A percentile compares a stretch with the other conserved stretches of the same genome.
Conservation (phyloP, 2,113 vertebrate species). For the Salvator merianae region DNA sequence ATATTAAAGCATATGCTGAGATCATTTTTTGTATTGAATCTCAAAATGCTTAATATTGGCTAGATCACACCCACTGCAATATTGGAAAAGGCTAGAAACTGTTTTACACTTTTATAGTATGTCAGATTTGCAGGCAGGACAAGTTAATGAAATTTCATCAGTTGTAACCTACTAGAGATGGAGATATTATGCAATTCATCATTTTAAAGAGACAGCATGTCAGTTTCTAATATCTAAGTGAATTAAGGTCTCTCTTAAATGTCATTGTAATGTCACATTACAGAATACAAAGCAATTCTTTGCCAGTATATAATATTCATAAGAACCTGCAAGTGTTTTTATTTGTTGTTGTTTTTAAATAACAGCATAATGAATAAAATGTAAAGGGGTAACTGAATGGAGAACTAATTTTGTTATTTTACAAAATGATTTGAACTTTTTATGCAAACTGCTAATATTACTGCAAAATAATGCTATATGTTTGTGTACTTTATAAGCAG, state of each 20-base stretch:
- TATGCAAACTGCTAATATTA: background rate
- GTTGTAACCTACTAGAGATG: background rate
- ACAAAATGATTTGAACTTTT: conserved; percentile 24
- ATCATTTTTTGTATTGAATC: background rate
- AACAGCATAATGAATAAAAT: background rate
- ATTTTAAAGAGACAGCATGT: background rate
- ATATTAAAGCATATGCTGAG: background rate
- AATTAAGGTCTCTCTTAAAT: conserved; percentile 1
- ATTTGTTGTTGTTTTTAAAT: conserved; percentile 11
- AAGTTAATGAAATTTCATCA: conserved; percentile 3
- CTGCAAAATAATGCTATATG: background rate
- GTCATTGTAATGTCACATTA: conserved; percentile 14
- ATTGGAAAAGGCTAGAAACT: background rate
- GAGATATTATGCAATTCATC: background rate
- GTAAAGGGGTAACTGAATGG: background rate
- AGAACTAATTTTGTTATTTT: background rate
- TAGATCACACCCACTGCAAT: background rate
- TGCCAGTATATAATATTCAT: conserved; percentile 19
- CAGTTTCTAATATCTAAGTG: conserved; percentile 16
- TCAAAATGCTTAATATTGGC: background rate
- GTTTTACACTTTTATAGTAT: background rate
- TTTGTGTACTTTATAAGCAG: background rate
- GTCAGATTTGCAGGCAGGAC: conserved; percentile 4
- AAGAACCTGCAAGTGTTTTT: background rate
- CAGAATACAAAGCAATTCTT: background rate